Conservation (phyloP, 37 sponge, comb jelly and placozoan species). For the Bolinopsis microptera region DNA sequence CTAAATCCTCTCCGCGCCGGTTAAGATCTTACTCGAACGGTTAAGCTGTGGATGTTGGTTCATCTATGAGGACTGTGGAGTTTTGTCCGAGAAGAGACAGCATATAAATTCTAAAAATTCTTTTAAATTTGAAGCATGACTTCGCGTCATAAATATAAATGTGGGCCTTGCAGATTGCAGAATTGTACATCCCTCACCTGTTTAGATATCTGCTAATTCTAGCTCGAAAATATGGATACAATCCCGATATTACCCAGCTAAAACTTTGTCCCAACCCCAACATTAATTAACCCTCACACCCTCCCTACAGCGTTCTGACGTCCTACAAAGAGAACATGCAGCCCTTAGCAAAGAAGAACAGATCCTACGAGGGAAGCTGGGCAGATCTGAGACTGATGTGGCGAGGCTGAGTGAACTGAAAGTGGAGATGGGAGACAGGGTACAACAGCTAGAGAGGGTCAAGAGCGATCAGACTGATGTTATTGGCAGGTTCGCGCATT, state of each 20-base stretch:
- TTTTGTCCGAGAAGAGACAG: too few relatives aligned
- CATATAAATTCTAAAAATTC: too few relatives aligned
- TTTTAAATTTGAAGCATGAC: too few relatives aligned
- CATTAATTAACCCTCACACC: not conserved
- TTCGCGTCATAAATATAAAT: too few relatives aligned
- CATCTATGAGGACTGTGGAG: too few relatives aligned
- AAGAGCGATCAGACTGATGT: constrained; percentile 35
- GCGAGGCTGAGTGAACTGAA: constrained; percentile 32
- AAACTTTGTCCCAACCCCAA: not conserved
- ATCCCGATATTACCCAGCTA: not conserved
- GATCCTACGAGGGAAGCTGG: constrained; percentile 53
- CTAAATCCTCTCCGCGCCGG: too few relatives aligned
- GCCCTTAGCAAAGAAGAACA: constrained; percentile 64
- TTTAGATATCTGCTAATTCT: too few relatives aligned
- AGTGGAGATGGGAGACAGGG: constrained; percentile 41
- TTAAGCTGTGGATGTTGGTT: too few relatives aligned
- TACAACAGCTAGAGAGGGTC: not conserved
- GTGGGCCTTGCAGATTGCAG: too few relatives aligned
- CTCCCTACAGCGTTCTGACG: constrained; percentile 7
- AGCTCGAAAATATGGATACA: too few relatives aligned
- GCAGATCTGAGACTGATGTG: constrained; percentile 4
- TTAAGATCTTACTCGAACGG: too few relatives aligned
- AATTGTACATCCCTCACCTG: too few relatives aligned
- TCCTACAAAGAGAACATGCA: constrained; percentile 28
- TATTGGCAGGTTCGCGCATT: constrained; percentile 35